Percentiles rank a stretch among this genome's conserved stretches.
phyloP scores from a whole-genome alignment of 2,113 vertebrate genomes.

The Crotalus viridis region DNA sequence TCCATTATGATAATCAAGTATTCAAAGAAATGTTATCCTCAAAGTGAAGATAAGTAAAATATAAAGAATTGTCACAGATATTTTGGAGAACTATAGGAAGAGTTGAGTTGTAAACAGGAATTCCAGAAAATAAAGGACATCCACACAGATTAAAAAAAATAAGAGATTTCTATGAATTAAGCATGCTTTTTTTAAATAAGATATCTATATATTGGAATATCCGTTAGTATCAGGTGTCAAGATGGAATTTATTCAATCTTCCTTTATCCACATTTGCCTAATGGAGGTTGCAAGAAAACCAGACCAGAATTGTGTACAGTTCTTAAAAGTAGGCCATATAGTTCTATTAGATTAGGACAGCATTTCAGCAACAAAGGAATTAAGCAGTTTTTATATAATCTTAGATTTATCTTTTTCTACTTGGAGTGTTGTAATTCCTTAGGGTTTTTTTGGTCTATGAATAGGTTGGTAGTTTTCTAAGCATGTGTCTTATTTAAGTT shows the following conservation, averaged over 20 bases:
- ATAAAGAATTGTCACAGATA: no score
- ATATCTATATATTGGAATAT: not conserved
- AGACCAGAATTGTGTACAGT: not conserved
- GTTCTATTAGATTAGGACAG: not conserved
- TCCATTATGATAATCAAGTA: not conserved
- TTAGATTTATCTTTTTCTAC: not conserved
- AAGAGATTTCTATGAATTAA: no score
- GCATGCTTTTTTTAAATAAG: not conserved
- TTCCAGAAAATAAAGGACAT: no score
- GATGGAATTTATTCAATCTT: not conserved
- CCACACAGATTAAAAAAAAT: no score
- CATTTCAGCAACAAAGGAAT: not conserved
- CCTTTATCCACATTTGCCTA: not conserved
- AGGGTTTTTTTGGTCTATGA: not conserved
- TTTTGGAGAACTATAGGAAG: no score
- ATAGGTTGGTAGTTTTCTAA: not conserved
- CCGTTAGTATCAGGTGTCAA: not conserved
- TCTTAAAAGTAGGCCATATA: not conserved
- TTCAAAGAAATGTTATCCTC: not conserved
- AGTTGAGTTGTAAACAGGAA: no score
- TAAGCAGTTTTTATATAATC: not conserved
- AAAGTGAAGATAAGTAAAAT: no score
- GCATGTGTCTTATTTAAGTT: not conserved
- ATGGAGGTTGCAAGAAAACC: not conserved
- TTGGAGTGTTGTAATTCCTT: not conserved